Base-by-base conservation (phyloP, 2,113 vertebrate genomes). In the Aplodontia rufa region DNA sequence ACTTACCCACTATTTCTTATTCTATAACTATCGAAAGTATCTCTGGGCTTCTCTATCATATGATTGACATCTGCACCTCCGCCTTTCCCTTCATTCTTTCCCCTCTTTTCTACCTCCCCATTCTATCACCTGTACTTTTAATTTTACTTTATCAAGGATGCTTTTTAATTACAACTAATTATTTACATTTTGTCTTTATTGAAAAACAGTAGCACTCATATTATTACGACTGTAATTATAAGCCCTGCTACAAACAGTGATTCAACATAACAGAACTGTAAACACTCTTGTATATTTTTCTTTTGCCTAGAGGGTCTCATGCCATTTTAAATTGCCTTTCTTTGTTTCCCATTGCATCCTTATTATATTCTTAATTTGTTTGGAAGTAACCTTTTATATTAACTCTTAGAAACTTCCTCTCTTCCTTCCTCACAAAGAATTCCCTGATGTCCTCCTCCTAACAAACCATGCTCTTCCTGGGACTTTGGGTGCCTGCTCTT, bases 181-280 rank as follows among this genome's bases (percentile, higher is more conserved):
- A n/a, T 75, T 89, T 58, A 75, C 42, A 79, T 62, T 88, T 83
- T 68, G 47, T 72, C 47, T 83, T 91, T 49, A 84, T 40, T 45
- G 64, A 66, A 88, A 85, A 94, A 74, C 47, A 84, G 79, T 28
- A 74, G 35, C 51, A 37, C 64, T 84, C 80, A 40, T 64, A 79
- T 92, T 53, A 74, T 84, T 84, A 72, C 66, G 55, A 37, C 78
- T 79, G 49, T 42, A 94, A 94, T 92, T 88, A 78, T 7, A 91
- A 79, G 37, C 20, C 78, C 5, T 42, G 7, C 53, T 83, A n/a
- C 24, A 32, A 94, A 84, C 37, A 76, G 76, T 76, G 68, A 76
- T 91, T 94, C 40, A 85, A 84, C 87, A 64, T 37, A 28, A 66
- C 49, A 66, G 88, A 96, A 72, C 53, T 88, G 40, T 4, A 88